Conservation (phyloP, 2,888 invertebrate species). For the Pristionchus maxplancki region DNA sequence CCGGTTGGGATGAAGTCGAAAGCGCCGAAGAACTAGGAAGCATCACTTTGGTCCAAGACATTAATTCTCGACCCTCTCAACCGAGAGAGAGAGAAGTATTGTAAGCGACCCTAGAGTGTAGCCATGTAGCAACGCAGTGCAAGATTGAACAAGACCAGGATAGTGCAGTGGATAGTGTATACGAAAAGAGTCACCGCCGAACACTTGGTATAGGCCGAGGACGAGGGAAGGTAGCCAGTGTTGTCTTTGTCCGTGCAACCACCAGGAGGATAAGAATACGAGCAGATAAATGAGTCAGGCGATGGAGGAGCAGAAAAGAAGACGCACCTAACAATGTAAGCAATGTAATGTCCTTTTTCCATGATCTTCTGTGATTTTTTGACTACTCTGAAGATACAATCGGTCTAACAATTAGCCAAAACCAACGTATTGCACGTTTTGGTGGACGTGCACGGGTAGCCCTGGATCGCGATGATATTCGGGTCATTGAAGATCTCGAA, state of each 20-base stretch:
- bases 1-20: conserved; percentile 22
- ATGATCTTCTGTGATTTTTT: neutral
- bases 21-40: neutral
- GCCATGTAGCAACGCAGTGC: no score
- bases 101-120: no score
- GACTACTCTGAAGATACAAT: no score
- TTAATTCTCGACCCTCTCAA: no score
- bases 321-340: neutral
- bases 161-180: no score
- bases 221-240: neutral
- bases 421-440: neutral
- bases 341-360: neutral
- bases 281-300: neutral
- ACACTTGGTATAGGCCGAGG: neutral
- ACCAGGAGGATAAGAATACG: neutral
- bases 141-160: no score
- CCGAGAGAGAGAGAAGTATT: no score
- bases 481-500: neutral
- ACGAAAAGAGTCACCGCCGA: no score
- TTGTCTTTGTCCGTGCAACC: neutral
- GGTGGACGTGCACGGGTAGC: neutral
- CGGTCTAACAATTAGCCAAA: neutral
- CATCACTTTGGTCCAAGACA: no score
- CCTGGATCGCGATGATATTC: neutral
- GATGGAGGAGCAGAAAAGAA: neutral